Conservation (phyloP, 2,888 invertebrate species). For the Ametastegia equiseti region DNA sequence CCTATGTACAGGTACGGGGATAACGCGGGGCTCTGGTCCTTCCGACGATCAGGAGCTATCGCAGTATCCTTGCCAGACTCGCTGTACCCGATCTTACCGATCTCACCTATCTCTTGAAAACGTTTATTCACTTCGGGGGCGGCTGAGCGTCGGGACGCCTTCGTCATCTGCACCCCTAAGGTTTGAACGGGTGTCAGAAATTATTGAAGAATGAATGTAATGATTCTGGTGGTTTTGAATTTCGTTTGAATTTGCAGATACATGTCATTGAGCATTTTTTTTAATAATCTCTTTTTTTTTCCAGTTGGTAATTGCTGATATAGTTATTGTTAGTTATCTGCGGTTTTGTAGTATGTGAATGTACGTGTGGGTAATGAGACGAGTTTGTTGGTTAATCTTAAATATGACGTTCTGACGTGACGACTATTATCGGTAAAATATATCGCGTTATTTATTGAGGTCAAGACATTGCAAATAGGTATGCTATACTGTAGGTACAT, state of each 20-base stretch:
- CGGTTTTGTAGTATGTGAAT: too few species aligned
- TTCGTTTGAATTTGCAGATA: neutral
- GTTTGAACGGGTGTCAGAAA: neutral
- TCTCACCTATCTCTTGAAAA: neutral
- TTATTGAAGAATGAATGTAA: neutral
- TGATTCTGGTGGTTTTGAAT: neutral
- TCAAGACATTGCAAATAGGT: neutral
- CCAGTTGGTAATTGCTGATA: neutral
- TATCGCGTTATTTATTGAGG: slow-evolving; percentile 18
- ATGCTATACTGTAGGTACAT: too few species aligned
- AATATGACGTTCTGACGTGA: neutral
- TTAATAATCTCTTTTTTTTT: neutral
- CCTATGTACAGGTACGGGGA: slow-evolving; percentile 10
- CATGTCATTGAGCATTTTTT: neutral
- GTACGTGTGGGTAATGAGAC: neutral
- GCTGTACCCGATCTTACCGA: slow-evolving; percentile 1
- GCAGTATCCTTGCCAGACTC: slow-evolving; percentile 10
- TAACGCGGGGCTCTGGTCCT: neutral
- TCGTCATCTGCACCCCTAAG: neutral
- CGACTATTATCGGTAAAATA: slow-evolving; percentile 7
- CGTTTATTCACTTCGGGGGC: neutral
- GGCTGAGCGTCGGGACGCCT: slow-evolving; percentile 4
- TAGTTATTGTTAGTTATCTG: neutral
- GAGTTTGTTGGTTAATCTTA: neutral
- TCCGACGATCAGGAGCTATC: neutral